Evolutionary conservation across 2,888 invertebrate genomes (phyloP).

Genomic region (Pyrrhia umbra): DNA sequence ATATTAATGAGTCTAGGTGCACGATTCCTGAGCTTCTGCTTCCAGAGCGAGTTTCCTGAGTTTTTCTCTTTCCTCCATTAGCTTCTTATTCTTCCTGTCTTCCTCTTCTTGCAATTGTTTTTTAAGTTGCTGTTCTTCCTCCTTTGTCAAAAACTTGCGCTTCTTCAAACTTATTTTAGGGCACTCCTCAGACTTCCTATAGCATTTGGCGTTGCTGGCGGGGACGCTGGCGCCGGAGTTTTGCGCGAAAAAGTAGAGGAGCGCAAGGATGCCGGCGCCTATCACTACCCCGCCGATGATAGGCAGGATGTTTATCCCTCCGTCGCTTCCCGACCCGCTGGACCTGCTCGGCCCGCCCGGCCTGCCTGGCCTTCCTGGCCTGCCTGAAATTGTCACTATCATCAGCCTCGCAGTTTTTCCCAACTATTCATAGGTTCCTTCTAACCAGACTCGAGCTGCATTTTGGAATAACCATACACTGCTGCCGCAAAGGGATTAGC

Average conservation of each 20-base stretch:
- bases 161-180: constrained; percentile 1
- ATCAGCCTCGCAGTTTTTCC: constrained; percentile 20
- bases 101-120: not conserved
- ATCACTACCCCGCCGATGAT: constrained; percentile 40
- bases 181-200: not conserved
- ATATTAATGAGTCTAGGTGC: not conserved
- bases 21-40: not conserved
- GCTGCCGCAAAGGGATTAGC: not conserved
- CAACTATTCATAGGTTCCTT: not conserved
- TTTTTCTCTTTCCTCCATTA: not conserved
- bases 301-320: constrained; percentile 17
- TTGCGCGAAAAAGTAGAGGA: constrained; percentile 25
- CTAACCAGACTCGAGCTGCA: not conserved
- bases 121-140: not conserved
- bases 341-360: not conserved
- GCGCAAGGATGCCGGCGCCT: constrained; percentile 44
- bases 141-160: constrained; percentile 5
- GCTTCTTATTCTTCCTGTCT: not conserved
- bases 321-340: constrained; percentile 10
- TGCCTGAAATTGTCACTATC: constrained; percentile 33
- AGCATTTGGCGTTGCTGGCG: not conserved
- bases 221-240: not conserved
- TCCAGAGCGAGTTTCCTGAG: not conserved
- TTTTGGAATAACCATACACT: not conserved
- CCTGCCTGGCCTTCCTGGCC: constrained; percentile 20